Percentiles rank a stretch among this genome's conserved stretches.
Conservation (phyloP, 2,888 invertebrate species). For the Pristionchus mayeri region DNA sequence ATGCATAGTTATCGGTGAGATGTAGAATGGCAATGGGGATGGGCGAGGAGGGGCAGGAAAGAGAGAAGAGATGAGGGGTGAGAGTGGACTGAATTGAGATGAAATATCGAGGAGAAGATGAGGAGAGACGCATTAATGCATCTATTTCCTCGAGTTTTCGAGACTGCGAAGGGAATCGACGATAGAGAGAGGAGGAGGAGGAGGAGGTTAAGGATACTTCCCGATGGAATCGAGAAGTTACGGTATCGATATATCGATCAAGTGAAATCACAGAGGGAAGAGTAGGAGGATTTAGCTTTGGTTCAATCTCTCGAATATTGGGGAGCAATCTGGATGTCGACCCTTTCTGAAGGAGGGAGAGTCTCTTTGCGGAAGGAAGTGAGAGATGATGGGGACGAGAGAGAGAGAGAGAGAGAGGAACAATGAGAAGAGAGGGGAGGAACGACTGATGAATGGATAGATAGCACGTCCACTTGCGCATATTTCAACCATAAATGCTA, state of each 20-base stretch:
- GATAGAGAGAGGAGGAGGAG: neutral
- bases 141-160: slow-evolving; percentile 26
- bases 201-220: neutral
- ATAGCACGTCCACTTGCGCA: no score
- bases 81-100: slow-evolving; percentile 37
- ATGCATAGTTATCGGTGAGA: no score
- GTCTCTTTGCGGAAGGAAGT: slow-evolving; percentile 30
- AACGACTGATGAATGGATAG: no score
- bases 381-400: slow-evolving; percentile 41
- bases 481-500: no score
- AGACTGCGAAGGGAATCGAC: neutral
- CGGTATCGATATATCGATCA: neutral
- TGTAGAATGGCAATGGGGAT: neutral
- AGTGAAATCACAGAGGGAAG: neutral
- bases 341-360: slow-evolving; percentile 4
- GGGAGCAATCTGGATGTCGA: slow-evolving; percentile 5
- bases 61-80: slow-evolving; percentile 49
- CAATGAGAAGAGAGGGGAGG: neutral
- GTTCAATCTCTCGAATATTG: slow-evolving; percentile 28
- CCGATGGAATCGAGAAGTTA: neutral
- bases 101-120: neutral
- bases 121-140: slow-evolving; percentile 43
- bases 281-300: neutral
- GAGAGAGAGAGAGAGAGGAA: slow-evolving; percentile 3
- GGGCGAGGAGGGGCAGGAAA: slow-evolving; percentile 50